Conservation (phyloP, 1,140 invertebrate species). For the Anoplolepis gracilipes region DNA sequence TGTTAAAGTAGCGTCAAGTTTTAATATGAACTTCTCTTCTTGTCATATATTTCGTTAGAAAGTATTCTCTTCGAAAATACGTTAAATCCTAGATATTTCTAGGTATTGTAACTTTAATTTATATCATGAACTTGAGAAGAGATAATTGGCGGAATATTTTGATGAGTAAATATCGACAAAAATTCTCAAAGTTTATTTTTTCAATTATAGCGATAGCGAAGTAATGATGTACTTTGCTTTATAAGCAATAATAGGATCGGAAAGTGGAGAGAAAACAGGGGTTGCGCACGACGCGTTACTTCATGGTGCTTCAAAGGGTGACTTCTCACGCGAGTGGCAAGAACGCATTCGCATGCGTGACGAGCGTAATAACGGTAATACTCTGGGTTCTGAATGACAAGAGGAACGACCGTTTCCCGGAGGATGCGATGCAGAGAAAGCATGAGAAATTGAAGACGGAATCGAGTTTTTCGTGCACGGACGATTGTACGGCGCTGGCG, state of each 20-base stretch:
- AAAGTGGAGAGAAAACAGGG: background rate
- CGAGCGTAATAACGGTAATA: conserved; percentile 58
- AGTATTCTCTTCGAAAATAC: background rate
- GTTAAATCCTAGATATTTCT: background rate
- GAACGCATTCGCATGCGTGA: conserved; percentile 38
- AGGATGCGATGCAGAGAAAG: conserved; percentile 24
- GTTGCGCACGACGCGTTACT: background rate
- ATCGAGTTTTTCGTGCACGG: conserved; percentile 70
- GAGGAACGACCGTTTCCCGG: conserved; percentile 30
- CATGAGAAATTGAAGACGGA: conserved; percentile 60
- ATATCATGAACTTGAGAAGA: background rate
- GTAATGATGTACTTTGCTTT: background rate
- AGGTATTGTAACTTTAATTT: background rate
- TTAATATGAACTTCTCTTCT: background rate
- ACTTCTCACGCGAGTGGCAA: conserved; percentile 72
- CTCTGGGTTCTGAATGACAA: background rate
- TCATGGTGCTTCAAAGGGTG: conserved; percentile 55
- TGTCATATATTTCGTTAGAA: background rate
- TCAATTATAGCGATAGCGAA: background rate
- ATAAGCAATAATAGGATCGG: conserved; percentile 3
- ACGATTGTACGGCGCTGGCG: conserved; percentile 75
- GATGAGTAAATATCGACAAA: background rate
- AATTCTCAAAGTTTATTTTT: background rate
- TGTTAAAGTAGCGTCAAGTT: background rate
- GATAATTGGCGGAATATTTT: background rate